These are phyloP conservation scores for Girardia tigrina DNA, from an alignment of 2,888 invertebrate species.

Conservation along the genomic window DNA sequence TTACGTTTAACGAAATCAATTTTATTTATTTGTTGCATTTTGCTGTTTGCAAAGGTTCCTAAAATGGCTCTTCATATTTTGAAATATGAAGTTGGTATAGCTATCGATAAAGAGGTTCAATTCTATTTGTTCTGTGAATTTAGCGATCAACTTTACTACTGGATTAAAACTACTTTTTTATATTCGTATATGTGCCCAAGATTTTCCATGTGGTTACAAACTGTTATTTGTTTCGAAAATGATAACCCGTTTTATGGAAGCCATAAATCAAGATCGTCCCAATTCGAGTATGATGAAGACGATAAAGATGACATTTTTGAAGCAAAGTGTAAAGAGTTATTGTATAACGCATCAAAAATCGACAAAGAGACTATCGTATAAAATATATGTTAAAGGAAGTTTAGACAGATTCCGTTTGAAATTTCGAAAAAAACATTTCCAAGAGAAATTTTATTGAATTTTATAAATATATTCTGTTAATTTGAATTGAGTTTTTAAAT, in stretches of 20 bases:
- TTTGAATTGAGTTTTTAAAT: too few species aligned
- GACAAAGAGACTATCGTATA: slow-evolving; percentile 16
- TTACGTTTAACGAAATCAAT: not conserved
- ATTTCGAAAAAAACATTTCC: too few species aligned
- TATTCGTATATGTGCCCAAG: not conserved
- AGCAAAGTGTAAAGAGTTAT: not conserved
- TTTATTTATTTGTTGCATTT: not conserved
- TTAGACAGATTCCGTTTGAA: too few species aligned
- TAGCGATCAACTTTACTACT: not conserved
- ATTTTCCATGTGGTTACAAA: not conserved
- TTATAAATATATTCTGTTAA: too few species aligned
- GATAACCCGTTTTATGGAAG: not conserved
- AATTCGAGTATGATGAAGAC: not conserved
- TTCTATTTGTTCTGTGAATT: not conserved
- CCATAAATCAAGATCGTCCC: not conserved
- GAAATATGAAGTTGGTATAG: not conserved
- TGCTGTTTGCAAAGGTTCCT: not conserved
- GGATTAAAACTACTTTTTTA: not conserved
- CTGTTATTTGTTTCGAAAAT: not conserved
- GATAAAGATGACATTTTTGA: not conserved
- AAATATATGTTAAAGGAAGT: too few species aligned
- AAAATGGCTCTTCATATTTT: slow-evolving; percentile 12
- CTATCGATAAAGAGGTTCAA: not conserved
- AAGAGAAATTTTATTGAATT: too few species aligned
- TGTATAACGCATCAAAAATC: not conserved